A percentile compares a stretch with the other conserved stretches of the same genome.
Conservation (phyloP, 1,140 invertebrate genomes). For the Hyles vespertilio region DNA sequence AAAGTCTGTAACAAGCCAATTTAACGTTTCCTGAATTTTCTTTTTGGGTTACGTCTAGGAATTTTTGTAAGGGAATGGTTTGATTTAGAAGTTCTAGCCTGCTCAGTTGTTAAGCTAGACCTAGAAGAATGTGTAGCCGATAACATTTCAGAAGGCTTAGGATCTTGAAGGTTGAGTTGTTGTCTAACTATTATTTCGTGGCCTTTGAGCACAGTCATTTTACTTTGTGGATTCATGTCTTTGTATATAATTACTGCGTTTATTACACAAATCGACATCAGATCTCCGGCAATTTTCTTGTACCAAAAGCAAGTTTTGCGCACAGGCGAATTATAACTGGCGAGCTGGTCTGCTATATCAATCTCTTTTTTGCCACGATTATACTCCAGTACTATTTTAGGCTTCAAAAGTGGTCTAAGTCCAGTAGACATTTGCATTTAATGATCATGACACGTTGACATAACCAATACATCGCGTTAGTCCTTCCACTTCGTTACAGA, state of each 20-base stretch:
- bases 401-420: constrained; percentile 18
- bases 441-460: constrained; percentile 30
- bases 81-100: too few species aligned
- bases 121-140: too few species aligned
- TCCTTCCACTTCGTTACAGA: constrained; percentile 43
- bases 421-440: constrained; percentile 18
- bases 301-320: constrained; percentile 16
- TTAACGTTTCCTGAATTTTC: too few species aligned
- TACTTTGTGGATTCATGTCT: not conserved
- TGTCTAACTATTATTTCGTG: too few species aligned
- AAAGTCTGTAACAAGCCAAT: too few species aligned
- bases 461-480: constrained; percentile 33
- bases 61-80: too few species aligned
- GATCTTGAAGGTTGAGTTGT: too few species aligned
- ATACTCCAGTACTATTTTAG: constrained; percentile 16
- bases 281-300: constrained; percentile 16
- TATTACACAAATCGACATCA: constrained; percentile 9
- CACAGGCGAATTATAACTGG: constrained; percentile 15
- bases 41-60: too few species aligned
- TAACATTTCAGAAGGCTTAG: too few species aligned
- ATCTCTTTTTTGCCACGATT: constrained; percentile 22
- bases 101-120: too few species aligned
- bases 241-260: constrained; percentile 13
- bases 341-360: constrained; percentile 12
- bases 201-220: not conserved